A percentile compares a stretch with the other conserved stretches of the same genome.
Conservation (phyloP, 2,113 vertebrate species). For the Nycticorax nycticorax region DNA sequence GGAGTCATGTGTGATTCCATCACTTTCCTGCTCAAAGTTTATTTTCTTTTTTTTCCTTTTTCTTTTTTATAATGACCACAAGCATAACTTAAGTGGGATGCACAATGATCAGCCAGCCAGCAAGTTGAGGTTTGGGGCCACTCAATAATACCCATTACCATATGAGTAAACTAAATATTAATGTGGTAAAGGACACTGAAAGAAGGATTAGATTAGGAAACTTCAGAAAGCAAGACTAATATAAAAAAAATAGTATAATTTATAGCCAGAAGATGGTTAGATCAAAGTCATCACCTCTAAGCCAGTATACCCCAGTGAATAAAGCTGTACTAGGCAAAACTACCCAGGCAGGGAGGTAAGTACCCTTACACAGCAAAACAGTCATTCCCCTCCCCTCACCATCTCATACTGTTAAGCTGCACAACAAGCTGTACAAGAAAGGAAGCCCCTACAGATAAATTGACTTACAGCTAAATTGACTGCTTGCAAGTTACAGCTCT, state of each 20-base stretch:
- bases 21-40: background rate
- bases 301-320: background rate
- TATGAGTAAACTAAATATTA: background rate
- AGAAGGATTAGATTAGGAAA: background rate
- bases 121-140: background rate
- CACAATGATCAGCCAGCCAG: background rate
- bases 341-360: background rate
- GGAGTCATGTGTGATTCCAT: background rate
- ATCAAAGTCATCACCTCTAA: background rate
- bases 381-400: background rate
- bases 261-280: background rate
- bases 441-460: background rate
- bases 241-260: background rate
- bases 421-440: background rate
- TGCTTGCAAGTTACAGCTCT: background rate
- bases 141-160: background rate
- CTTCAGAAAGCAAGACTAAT: background rate
- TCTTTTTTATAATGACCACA: background rate
- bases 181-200: background rate
- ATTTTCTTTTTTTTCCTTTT: background rate
- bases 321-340: background rate
- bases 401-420: accelerated
- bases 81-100: background rate
- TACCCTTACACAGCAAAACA: accelerated
- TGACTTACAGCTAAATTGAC: background rate